Conservation (phyloP, 2,113 vertebrate species). For the Neoarius graeffei region DNA sequence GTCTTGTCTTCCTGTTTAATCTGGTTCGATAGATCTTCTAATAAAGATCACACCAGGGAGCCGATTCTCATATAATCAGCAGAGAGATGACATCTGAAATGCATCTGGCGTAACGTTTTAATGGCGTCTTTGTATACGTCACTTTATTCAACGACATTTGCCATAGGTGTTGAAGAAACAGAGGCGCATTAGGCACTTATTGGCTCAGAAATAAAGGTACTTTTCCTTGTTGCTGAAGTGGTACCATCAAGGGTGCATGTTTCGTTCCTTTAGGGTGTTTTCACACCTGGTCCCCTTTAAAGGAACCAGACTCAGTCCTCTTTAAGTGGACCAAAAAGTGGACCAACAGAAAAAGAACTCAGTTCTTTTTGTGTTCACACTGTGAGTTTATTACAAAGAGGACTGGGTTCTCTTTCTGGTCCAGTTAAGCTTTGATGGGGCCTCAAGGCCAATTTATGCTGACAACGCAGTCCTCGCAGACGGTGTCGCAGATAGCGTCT, state of each 20-base stretch:
- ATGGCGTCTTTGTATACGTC: background rate
- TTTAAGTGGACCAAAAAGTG: too few species aligned
- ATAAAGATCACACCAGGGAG: conserved; percentile 46
- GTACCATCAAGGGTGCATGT: background rate
- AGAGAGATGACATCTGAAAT: background rate
- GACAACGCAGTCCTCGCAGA: too few species aligned
- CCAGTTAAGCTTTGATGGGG: too few species aligned
- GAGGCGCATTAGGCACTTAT: too few species aligned
- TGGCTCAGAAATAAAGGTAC: background rate
- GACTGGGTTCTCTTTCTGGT: too few species aligned
- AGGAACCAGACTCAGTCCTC: too few species aligned
- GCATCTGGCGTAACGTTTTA: background rate
- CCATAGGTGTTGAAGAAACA: background rate
- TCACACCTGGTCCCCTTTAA: too few species aligned
- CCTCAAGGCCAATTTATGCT: too few species aligned
- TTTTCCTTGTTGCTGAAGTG: background rate
- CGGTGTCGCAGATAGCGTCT: too few species aligned
- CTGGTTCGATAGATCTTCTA: conserved; percentile 60
- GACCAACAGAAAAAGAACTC: too few species aligned
- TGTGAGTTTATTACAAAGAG: too few species aligned
- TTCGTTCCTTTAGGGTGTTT: background rate
- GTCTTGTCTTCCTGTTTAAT: conserved; percentile 50
- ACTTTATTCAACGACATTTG: background rate
- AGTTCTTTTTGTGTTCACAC: too few species aligned
- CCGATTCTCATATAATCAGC: conserved; percentile 39